Percentiles rank a stretch among this genome's conserved stretches.
These are phyloP conservation scores for Chrysopa pallens DNA, from an alignment of 1,140 invertebrate genomes.

Conservation along the genomic window DNA sequence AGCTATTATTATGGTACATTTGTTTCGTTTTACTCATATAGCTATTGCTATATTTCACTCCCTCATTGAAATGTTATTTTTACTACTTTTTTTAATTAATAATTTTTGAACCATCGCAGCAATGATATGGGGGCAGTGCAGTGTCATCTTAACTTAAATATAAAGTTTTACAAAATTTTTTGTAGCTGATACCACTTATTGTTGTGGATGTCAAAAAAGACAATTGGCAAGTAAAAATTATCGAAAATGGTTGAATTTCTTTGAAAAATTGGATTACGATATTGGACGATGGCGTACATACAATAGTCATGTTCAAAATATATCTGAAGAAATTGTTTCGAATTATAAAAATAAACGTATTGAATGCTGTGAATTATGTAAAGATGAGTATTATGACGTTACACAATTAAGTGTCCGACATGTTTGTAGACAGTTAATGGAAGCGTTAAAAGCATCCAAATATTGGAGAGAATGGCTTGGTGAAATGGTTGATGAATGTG, in stretches of 20 bases:
- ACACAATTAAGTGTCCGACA: background rate
- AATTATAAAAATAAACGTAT: background rate
- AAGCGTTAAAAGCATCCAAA: background rate
- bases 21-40: no score
- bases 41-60: no score
- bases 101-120: no score
- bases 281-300: background rate
- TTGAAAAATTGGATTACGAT: background rate
- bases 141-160: no score
- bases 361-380: background rate
- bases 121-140: no score
- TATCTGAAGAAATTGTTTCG: background rate
- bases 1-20: no score
- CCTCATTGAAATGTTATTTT: no score
- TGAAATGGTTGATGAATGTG: background rate
- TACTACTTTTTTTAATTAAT: no score
- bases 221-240: background rate
- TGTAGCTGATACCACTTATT: no score
- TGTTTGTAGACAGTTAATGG: background rate
- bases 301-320: background rate
- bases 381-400: background rate
- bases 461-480: background rate
- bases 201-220: background rate
- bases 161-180: no score
- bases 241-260: background rate